Evolutionary conservation across 1,140 invertebrate species (phyloP), one percentile per base, ranked within the genome.

Genomic region (Choristoneura fumiferana): DNA sequence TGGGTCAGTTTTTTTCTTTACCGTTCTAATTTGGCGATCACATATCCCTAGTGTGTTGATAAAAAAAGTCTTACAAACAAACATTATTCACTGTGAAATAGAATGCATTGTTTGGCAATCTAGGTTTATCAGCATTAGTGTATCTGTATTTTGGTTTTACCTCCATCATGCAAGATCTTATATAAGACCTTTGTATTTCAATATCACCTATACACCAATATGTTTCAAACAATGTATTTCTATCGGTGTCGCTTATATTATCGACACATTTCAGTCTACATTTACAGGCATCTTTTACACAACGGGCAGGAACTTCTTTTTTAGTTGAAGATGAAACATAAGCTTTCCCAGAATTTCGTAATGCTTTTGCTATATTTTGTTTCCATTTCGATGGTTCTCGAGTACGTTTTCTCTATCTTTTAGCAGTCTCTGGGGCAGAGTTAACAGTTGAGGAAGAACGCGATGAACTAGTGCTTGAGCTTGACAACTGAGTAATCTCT

Each of bases 1-100:
- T 38, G 15, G 55, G 57, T 43, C 62, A 60, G 1, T 38, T 45
- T 67, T 78, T 39, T 49, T 65, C 71, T 17, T 58, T n/a, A 73
- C 68, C 10, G 73, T 73, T 9, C 59, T 62, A n/a, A 75, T 54
- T 36, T 55, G 53, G 12, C 62, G 57, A 55, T 73, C 64, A 38
- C 38, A 60, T 54, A 75, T 68, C 34, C 59, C 60, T 17, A 70
- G 39, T 13, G 69, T 72, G 38, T 56, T 54, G 8, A 59, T 67
- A 15, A 69, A 62, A 55, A 70, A 73, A 9, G 58, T 60, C 60
- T 74, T 71, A 49, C 66, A 71, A 8, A 71, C 58, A 14, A 65
- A 49, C 14, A 60, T 15, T 53, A 2, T 69, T 52, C 37, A 49
- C 45, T 29, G n/a, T 18, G 8, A 73, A 65, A 60, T 65, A 58